Conservation (phyloP, 2,797 vertebrate genomes). For the Lophotriccus pileatus region DNA sequence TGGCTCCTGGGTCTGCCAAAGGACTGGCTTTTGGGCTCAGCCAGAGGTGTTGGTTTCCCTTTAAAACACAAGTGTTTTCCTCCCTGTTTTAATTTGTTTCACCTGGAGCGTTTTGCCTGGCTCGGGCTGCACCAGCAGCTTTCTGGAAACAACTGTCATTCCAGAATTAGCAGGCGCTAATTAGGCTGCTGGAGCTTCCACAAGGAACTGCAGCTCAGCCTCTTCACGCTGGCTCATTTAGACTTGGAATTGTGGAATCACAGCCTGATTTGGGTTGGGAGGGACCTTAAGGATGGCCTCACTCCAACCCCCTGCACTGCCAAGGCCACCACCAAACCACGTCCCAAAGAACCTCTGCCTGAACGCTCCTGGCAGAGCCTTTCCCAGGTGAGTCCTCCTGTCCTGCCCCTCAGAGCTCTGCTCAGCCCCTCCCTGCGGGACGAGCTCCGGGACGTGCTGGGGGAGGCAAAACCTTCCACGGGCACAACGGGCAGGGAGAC, state of each 20-base stretch:
- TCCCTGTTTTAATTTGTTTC: background rate
- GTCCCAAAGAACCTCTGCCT: background rate
- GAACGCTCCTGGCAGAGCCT: background rate
- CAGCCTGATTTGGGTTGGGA: background rate
- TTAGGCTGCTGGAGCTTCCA: background rate
- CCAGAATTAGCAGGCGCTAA: background rate
- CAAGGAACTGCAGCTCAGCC: background rate
- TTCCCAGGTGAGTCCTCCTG: fast-evolving
- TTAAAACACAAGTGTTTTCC: background rate
- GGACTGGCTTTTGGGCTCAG: background rate
- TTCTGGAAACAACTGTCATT: background rate
- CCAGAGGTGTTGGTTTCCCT: background rate
- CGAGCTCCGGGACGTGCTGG: fast-evolving
- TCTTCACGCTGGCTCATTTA: background rate
- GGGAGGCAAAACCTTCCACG: background rate
- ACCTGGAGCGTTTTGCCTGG: background rate
- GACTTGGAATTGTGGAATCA: background rate
- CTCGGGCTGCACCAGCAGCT: background rate
- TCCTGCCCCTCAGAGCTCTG: background rate
- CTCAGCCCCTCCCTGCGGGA: fast-evolving
- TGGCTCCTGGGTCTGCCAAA: background rate
- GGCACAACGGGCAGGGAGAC: background rate
- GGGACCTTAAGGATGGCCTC: background rate
- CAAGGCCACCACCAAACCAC: background rate
- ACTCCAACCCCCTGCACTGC: background rate